phyloP scores from a whole-genome alignment of 1,140 invertebrate species.

The Pantala flavescens region DNA sequence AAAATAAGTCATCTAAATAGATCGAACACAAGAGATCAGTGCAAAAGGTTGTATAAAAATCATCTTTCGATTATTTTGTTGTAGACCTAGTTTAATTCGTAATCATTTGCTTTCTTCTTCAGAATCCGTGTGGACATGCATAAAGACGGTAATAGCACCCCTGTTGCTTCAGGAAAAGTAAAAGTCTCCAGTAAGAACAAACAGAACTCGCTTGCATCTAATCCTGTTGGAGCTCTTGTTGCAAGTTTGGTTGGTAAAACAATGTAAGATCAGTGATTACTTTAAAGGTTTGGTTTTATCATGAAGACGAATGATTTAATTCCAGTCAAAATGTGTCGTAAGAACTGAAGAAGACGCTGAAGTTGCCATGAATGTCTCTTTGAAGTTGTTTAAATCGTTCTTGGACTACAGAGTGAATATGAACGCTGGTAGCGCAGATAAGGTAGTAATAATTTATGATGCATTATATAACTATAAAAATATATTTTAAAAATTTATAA shows the following conservation, averaged over 20 bases:
- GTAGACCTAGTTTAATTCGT: too few relatives aligned
- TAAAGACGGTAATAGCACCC: neutral
- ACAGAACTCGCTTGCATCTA: neutral
- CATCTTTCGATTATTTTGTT: too few relatives aligned
- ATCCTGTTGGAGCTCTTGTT: neutral
- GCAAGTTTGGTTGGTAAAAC: neutral
- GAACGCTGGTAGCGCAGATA: neutral
- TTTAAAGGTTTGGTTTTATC: neutral
- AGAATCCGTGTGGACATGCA: neutral
- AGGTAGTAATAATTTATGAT: neutral
- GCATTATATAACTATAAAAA: too few relatives aligned
- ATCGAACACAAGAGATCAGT: neutral
- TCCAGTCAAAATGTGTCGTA: neutral
- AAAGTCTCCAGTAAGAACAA: neutral
- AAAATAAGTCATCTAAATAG: neutral
- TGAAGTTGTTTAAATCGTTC: neutral
- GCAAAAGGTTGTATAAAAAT: neutral
- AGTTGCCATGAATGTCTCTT: neutral
- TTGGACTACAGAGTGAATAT: slow-evolving; percentile 4
- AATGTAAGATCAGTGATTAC: too few relatives aligned
- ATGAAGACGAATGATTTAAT: neutral
- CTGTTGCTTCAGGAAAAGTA: neutral
- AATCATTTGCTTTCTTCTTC: neutral
- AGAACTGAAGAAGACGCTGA: neutral
- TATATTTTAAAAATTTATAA: too few relatives aligned